A percentile compares a stretch with the other conserved stretches of the same genome.
These are phyloP conservation scores for Rhabdophis nuchalis DNA, from an alignment of 2,797 vertebrate genomes.

Conservation along the genomic window DNA sequence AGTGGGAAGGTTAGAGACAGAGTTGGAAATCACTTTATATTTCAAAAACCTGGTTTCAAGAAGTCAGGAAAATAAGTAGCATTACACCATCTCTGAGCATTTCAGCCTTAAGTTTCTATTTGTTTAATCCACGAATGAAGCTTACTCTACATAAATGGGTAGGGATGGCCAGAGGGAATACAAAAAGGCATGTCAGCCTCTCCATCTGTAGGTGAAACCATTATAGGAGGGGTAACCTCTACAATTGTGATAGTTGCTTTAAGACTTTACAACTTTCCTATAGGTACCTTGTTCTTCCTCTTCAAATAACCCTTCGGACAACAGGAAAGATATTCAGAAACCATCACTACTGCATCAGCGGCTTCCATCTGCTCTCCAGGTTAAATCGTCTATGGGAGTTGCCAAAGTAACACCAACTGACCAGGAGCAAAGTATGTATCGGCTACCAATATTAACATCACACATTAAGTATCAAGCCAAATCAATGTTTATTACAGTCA, in stretches of 20 bases:
- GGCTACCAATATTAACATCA: constrained; percentile 24
- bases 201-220: neutral
- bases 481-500: neutral
- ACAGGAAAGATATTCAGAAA: constrained; percentile 9
- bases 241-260: neutral
- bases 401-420: constrained; percentile 17
- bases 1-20: neutral
- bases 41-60: neutral
- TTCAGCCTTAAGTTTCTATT: neutral
- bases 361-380: constrained; percentile 34
- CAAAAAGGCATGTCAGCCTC: neutral
- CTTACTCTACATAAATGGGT: neutral
- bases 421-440: constrained; percentile 56
- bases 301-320: neutral
- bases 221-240: too few species aligned
- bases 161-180: neutral
- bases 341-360: neutral
- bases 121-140: neutral
- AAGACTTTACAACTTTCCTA: constrained; percentile 32
- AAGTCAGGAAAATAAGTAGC: neutral
- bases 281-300: constrained; percentile 36
- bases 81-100: neutral
- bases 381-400: neutral
- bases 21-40: neutral
- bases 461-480: neutral